Conservation (phyloP, 1,140 invertebrate genomes). For the Meloidogyne chitwoodi region DNA sequence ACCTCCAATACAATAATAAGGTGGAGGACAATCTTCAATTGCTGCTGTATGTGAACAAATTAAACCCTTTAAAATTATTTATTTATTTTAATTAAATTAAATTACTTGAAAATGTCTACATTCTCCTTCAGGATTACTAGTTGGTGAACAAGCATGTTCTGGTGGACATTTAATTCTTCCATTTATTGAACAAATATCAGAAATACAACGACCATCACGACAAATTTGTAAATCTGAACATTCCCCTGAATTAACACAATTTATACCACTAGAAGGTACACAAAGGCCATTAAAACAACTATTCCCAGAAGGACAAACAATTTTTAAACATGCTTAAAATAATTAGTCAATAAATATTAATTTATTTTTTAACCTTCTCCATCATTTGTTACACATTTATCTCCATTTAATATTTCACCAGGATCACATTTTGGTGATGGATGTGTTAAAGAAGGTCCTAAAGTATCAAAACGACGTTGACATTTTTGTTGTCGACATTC, state of each 20-base stretch:
- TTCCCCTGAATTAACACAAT: constrained; percentile 3
- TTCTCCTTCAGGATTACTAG: constrained; percentile 40
- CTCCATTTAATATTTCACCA: constrained; percentile 23
- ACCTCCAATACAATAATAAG: constrained; percentile 50
- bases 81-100: constrained; percentile 23
- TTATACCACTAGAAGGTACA: constrained; percentile 22
- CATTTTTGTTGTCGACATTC: constrained; percentile 46
- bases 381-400: constrained; percentile 46
- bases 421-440: constrained; percentile 34
- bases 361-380: constrained; percentile 1
- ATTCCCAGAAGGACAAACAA: constrained; percentile 42
- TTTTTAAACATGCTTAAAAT: constrained; percentile 46
- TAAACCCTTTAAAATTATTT: not conserved
- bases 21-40: constrained; percentile 36
- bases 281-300: constrained; percentile 53
- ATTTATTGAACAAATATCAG: constrained; percentile 30
- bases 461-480: constrained; percentile 21
- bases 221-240: constrained; percentile 36
- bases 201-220: constrained; percentile 23
- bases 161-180: constrained; percentile 29
- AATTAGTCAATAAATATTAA: not conserved
- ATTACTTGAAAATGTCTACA: constrained; percentile 40
- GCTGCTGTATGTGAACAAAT: constrained; percentile 16
- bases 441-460: not conserved
- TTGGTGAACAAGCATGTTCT: constrained; percentile 39